Evolutionary conservation across 2,797 vertebrate species (phyloP).

Genomic region (Okamejei kenojei): DNA sequence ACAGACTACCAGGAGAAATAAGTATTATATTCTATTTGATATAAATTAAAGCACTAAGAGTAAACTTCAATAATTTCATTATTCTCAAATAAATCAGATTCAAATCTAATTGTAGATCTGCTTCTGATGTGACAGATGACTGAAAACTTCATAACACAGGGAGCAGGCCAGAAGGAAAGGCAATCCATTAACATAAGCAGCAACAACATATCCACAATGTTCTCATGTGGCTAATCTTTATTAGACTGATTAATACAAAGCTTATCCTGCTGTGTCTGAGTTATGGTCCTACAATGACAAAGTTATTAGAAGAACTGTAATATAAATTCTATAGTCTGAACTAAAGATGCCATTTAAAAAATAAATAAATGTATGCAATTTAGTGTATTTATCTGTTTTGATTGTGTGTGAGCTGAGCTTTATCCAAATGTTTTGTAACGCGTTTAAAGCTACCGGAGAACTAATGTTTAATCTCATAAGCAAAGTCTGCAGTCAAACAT

Average conservation of each 20-base stretch:
- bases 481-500: not conserved
- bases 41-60: not conserved
- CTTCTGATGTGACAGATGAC: conserved; percentile 16
- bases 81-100: not conserved
- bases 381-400: not conserved
- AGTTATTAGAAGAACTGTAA: not conserved
- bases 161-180: too few relatives aligned
- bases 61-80: not conserved
- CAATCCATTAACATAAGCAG: conserved; percentile 18
- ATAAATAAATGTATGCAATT: not conserved
- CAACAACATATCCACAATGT: not conserved
- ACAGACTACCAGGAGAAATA: not conserved
- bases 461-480: too few relatives aligned
- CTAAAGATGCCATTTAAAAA: not conserved
- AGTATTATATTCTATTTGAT: not conserved
- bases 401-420: not conserved
- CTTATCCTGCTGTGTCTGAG: not conserved
- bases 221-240: not conserved
- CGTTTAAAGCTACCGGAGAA: not conserved
- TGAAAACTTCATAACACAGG: not conserved
- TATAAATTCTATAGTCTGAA: not conserved
- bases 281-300: not conserved
- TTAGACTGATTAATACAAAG: not conserved
- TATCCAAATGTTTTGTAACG: not conserved
- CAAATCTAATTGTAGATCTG: not conserved